phyloP scores from a whole-genome alignment of 2,797 vertebrate species.

The Hoplostethus mediterraneus region DNA sequence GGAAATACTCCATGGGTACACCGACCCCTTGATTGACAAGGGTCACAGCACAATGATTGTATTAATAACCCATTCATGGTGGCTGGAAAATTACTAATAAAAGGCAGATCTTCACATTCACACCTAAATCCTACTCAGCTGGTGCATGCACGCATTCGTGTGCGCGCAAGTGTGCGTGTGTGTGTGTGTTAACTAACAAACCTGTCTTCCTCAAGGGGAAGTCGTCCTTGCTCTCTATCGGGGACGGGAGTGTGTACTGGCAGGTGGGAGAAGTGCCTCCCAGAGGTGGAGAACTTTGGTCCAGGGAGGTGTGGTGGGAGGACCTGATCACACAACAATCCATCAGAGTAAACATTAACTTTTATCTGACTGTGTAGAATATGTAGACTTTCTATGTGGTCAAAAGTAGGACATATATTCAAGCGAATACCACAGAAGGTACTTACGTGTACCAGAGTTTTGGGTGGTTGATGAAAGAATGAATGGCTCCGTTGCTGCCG shows the following conservation, averaged over 20 bases:
- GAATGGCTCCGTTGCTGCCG: slow-evolving; percentile 87
- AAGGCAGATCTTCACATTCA: background rate
- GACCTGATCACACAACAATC: slow-evolving; percentile 83
- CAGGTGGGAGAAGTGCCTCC: slow-evolving; percentile 93
- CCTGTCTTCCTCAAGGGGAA: slow-evolving; percentile 99
- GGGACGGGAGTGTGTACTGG: slow-evolving; percentile 93
- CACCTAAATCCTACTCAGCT: slow-evolving; percentile 12
- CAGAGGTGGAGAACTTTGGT: slow-evolving; percentile 97
- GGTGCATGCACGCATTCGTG: slow-evolving; percentile 7
- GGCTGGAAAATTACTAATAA: slow-evolving; percentile 6
- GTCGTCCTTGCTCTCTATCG: slow-evolving; percentile 93
- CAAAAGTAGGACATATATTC: too few relatives aligned
- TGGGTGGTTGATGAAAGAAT: slow-evolving; percentile 91
- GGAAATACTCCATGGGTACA: slow-evolving; percentile 42
- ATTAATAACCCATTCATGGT: slow-evolving; percentile 38
- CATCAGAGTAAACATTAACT: background rate
- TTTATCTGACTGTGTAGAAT: background rate
- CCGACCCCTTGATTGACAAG: slow-evolving; percentile 50
- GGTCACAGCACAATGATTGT: slow-evolving; percentile 47
- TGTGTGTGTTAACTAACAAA: slow-evolving; percentile 73
- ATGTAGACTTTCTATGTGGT: too few relatives aligned
- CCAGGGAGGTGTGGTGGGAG: slow-evolving; percentile 96
- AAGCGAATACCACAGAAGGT: slow-evolving; percentile 1
- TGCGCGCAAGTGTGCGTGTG: background rate
- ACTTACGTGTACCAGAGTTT: slow-evolving; percentile 99